Percentiles rank a stretch among this genome's conserved stretches.
These are phyloP conservation scores for Myotis lucifugus DNA, from an alignment of 2,113 vertebrate species.

Conservation along the genomic window DNA sequence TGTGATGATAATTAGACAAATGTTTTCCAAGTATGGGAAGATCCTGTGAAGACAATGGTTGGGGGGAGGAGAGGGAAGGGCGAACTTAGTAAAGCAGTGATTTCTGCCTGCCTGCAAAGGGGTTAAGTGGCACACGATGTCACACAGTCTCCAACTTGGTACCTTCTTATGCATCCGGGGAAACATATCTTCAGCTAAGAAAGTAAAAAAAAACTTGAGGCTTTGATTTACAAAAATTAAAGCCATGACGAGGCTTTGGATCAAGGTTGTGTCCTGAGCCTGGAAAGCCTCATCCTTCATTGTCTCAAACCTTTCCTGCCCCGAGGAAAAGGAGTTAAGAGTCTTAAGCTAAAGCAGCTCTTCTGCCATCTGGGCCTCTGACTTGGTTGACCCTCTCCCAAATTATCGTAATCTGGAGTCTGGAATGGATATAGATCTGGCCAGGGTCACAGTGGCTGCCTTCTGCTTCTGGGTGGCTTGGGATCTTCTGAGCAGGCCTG, in stretches of 20 bases:
- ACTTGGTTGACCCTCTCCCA: constrained; percentile 70
- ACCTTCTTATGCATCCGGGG: constrained; percentile 44
- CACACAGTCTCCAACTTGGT: constrained; percentile 6
- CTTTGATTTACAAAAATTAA: constrained; percentile 76
- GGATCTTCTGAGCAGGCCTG: background rate
- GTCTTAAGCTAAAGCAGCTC: constrained; percentile 77
- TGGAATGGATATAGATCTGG: constrained; percentile 54
- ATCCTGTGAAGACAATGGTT: constrained; percentile 56
- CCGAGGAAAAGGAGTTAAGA: constrained; percentile 64
- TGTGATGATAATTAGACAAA: constrained; percentile 79
- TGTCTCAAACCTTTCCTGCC: constrained; percentile 72
- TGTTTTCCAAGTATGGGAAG: constrained; percentile 70
- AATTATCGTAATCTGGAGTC: constrained; percentile 61
- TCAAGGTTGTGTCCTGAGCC: constrained; percentile 67
- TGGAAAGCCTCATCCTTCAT: constrained; percentile 73
- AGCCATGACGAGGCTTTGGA: constrained; percentile 67
- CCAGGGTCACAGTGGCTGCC: background rate
- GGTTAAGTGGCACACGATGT: constrained; percentile 27
- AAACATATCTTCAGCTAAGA: constrained; percentile 54
- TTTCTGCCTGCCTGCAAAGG: constrained; percentile 12
- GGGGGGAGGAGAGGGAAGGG: background rate
- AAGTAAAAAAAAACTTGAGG: constrained; percentile 60
- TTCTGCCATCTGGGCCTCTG: constrained; percentile 72
- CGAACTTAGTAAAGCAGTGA: background rate
- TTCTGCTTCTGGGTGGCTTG: constrained; percentile 65